phyloP scores from a whole-genome alignment of 2,888 invertebrate genomes.

The Chelonus formosanus region DNA sequence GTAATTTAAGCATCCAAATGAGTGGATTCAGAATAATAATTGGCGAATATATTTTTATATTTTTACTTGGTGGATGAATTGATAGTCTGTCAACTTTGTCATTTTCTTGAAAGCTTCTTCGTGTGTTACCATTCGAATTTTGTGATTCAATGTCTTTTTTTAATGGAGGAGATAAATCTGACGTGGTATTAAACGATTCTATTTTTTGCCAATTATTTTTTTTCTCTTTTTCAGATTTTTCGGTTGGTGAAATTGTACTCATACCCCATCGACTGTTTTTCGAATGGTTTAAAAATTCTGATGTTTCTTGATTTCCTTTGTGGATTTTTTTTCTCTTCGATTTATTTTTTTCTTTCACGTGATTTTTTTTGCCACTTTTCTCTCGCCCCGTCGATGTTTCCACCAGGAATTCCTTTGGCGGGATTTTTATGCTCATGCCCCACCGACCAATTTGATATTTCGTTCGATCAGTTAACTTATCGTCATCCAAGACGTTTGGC shows the following conservation, averaged over 20 bases:
- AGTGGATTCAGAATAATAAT: slow-evolving; percentile 13
- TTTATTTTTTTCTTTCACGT: slow-evolving; percentile 17
- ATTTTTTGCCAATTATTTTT: slow-evolving; percentile 40
- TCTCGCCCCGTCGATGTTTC: slow-evolving; percentile 19
- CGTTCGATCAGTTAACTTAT: slow-evolving; percentile 3
- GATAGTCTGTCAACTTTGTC: not conserved
- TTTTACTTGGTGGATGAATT: not conserved
- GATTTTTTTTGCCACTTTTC: slow-evolving; percentile 15
- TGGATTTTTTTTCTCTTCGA: slow-evolving; percentile 26
- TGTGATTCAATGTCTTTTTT: too few species aligned
- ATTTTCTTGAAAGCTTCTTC: not conserved
- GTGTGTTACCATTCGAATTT: too few species aligned
- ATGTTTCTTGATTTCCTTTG: slow-evolving; percentile 11
- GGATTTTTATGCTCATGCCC: slow-evolving; percentile 33
- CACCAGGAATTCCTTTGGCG: slow-evolving; percentile 29
- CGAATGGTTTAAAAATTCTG: slow-evolving; percentile 31
- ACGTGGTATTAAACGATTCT: not conserved
- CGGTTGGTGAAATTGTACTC: slow-evolving; percentile 32
- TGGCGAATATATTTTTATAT: slow-evolving; percentile 1
- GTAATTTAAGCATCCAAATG: not conserved
- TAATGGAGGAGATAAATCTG: too few species aligned
- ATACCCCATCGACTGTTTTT: slow-evolving; percentile 38
- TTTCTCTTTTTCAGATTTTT: too few species aligned
- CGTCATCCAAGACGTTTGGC: slow-evolving; percentile 3
- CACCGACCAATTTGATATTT: slow-evolving; percentile 31